Base-by-base conservation (phyloP, 1,140 invertebrate genomes). In the Cherax quadricarinatus region DNA sequence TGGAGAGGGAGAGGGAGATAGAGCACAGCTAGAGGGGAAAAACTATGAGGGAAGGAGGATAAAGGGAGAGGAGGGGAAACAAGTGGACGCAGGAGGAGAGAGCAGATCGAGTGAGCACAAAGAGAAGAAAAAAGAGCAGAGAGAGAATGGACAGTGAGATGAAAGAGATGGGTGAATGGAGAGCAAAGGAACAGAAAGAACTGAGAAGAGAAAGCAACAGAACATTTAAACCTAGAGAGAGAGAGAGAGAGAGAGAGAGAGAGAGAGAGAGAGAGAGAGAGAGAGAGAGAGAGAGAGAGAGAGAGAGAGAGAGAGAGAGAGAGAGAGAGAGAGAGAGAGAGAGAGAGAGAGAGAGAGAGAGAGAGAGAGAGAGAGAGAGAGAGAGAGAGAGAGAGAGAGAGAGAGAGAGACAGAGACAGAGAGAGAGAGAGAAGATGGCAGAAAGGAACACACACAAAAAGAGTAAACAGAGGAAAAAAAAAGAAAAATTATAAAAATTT, bases 1-100 rank as follows among this genome's bases (percentile, higher is more conserved):
- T 57, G 30, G 30, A 41, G 82, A 66, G 60, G 60, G 16, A 88
- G 51, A 80, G 24, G 21, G n/a, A 88, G 21, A 80, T 24, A 79
- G 12, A 78, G 70, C 30, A 5, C 4, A 9, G 21, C 16, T 14
- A 21, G 18, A n/a, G 48, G 48, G 30, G 70, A 49, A 51, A 81
- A 10, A 88, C 51, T 62, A 30, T 51, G 51, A 14, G 7, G 51
- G 21, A n/a, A 10, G 16, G 82, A 84, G 41, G 10, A 66, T 7
- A 14, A 86, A 12, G 14, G 49, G 10, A 86, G 21, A n/a, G n/a
- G 30, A 73, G 12, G 21, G 41, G 24, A 86, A 48, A 41, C 5
- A 51, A 6, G 48, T 0, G 70, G 62, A 70, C n/a, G 30, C 7
- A 73, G 21, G 0, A 73, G 21, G 0, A 6, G 14, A 4, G 21